Conservation (phyloP, 2,888 invertebrate species). For the Troglohyphantes excavatus region DNA sequence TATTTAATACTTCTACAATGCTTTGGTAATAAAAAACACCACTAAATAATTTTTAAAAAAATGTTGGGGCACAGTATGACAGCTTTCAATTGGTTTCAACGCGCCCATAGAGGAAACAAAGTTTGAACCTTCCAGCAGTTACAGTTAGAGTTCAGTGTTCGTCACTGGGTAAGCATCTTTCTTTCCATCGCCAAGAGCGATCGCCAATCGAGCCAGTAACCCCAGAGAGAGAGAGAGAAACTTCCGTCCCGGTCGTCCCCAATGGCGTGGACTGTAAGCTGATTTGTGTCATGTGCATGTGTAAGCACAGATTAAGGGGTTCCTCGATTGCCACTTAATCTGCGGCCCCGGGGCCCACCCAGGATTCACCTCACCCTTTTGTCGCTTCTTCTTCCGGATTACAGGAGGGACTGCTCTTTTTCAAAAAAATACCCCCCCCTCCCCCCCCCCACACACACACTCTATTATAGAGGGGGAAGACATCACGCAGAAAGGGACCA, state of each 20-base stretch:
- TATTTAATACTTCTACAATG: no score
- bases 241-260: constrained; percentile 8
- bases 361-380: neutral
- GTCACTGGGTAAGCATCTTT: no score
- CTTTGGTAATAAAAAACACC: no score
- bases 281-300: constrained; percentile 79
- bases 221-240: neutral
- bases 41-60: no score
- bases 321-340: constrained; percentile 74
- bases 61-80: no score
- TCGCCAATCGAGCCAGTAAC: neutral
- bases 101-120: no score
- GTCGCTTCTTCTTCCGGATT: constrained; percentile 56
- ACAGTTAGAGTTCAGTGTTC: no score
- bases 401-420: constrained; percentile 61
- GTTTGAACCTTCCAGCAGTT: no score
- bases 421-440: no score
- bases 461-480: constrained; percentile 31
- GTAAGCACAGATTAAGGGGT: constrained; percentile 77
- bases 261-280: constrained; percentile 56
- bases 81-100: no score
- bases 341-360: constrained; percentile 72
- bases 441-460: no score
- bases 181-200: neutral
- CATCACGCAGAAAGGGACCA: neutral